Evolutionary conservation across 2,113 vertebrate genomes (phyloP).

Genomic region (Oncorhynchus clarkii): DNA sequence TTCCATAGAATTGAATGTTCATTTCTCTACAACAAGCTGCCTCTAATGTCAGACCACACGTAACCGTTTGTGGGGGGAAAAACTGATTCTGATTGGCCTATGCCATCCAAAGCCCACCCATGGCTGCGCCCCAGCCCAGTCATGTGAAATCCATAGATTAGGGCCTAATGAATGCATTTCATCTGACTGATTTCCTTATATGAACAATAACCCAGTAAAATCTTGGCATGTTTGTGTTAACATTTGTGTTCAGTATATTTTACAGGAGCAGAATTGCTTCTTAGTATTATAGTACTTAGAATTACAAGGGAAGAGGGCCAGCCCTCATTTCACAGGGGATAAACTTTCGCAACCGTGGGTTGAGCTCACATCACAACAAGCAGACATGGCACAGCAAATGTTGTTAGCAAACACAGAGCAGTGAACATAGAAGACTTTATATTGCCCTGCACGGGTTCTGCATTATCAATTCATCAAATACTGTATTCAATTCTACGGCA

Average conservation of each 20-base stretch:
- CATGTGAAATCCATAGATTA: no score
- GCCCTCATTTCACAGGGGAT: neutral
- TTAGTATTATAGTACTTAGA: neutral
- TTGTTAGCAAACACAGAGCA: neutral
- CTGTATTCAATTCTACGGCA: neutral
- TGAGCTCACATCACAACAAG: neutral
- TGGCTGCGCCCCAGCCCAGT: no score
- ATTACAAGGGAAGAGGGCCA: neutral
- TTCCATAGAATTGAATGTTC: no score
- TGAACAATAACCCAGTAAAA: no score
- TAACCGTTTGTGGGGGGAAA: no score
- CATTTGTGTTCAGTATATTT: constrained; percentile 15
- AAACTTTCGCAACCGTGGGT: neutral
- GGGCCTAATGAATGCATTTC: no score
- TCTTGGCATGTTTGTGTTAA: no score
- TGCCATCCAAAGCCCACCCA: no score
- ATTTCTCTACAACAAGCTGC: no score
- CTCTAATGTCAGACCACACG: no score
- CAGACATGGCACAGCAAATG: neutral
- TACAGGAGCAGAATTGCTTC: constrained; percentile 43
- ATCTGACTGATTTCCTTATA: no score
- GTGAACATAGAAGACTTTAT: neutral
- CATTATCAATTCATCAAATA: neutral
- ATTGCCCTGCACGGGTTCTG: neutral
- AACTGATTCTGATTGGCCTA: no score